A percentile compares a stretch with the other conserved stretches of the same genome.
Conservation (phyloP, 1,140 invertebrate genomes). For the Ceratosolen solmsi region DNA sequence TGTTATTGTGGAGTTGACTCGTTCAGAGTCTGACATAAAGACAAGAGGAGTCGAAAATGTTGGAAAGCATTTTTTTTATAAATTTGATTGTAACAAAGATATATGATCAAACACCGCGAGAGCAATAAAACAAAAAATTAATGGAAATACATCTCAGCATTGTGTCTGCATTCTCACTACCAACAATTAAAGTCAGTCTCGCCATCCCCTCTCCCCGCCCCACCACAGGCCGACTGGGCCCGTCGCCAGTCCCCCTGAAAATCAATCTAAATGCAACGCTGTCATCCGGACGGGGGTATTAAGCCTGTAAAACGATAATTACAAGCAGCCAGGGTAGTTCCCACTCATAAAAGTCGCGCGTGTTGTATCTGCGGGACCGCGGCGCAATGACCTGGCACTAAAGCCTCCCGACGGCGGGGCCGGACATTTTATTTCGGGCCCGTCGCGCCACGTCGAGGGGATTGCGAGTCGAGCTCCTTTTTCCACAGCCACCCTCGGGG, state of each 20-base stretch:
- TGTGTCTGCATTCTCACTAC: no score
- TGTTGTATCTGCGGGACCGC: not conserved
- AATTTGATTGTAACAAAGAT: no score
- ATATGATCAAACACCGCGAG: no score
- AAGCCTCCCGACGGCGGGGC: not conserved
- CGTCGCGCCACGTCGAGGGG: conserved; percentile 57
- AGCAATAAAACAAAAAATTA: no score
- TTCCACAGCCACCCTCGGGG: conserved; percentile 33
- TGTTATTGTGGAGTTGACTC: no score
- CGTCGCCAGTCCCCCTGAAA: not conserved
- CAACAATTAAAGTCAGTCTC: no score
- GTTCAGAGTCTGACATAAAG: no score
- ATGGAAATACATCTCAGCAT: no score
- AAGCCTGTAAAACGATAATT: conserved; percentile 1
- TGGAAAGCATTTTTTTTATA: no score
- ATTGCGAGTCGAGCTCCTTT: no score
- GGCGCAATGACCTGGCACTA: conserved; percentile 36
- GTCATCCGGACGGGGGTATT: not conserved
- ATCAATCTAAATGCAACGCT: conserved; percentile 42
- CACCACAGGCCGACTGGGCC: no score
- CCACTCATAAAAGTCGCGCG: not conserved
- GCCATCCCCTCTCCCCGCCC: not conserved
- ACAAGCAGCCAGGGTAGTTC: not conserved
- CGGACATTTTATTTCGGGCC: conserved; percentile 30
- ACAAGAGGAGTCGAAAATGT: no score